Base-by-base conservation (phyloP, 2,113 vertebrate species). In the Colaptes auratus region DNA sequence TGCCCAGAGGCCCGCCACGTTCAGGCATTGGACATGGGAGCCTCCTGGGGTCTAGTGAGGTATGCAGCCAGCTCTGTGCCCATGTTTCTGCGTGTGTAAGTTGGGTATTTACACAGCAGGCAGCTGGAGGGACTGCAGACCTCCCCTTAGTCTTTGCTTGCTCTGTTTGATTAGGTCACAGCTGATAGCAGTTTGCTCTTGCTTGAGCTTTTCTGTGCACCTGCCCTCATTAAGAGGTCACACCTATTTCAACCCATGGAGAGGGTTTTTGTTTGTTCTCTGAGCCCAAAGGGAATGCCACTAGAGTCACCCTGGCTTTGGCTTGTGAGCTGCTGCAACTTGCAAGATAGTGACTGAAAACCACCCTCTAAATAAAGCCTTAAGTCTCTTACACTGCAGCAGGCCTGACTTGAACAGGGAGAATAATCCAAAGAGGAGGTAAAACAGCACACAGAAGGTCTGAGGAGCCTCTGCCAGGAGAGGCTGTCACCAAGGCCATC, bases 1-100 rank as follows among this genome's bases (percentile, higher is more conserved):
- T 2, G 28, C 30, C 10, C 23, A 25, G 59, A 7, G 46, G 53
- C 7, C 12, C 21, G 58, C 2, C n/a, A 1, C 3, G 25, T 7
- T 48, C 16, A 17, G 55, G 50, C 12, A 23, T 9, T 55, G 27
- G 25, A 27, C 23, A 52, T 52, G 50, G 50, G 23, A 52, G 50
- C 33, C 60, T 61, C 23, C 15, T 15, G 21, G 60, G 33, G 24
- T 25, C 23, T 0, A 20, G 33, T 3, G 30, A 56, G 53, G 25
- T 33, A 6, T 19, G 46, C 9, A 6, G 31, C 18, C 23, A 20
- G 19, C 6, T 15, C 7, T 9, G 35, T 25, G 39, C 8, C 61
- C 5, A 2, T 4, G 13, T 25, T 50, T 13, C 20, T 2, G 1
- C 10, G 5, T 58, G 16, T 33, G 48, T 31, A 15, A 64, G 52